phyloP scores from a whole-genome alignment of 2,113 vertebrate genomes.

The Bubalus kerabau region DNA sequence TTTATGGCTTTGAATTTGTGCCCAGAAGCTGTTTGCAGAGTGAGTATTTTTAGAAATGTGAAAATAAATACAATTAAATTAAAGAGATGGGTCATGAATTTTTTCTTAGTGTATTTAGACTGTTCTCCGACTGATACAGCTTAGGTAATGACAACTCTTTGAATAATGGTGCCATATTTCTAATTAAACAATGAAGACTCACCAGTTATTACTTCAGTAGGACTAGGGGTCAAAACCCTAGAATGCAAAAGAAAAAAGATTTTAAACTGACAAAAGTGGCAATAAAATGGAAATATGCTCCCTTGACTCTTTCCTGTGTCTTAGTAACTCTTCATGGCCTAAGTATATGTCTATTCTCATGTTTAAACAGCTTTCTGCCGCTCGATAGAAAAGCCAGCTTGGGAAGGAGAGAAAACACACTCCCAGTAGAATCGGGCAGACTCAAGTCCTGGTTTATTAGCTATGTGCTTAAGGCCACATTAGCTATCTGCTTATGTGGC shows the following conservation, averaged over 20 bases:
- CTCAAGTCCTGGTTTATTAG: not conserved
- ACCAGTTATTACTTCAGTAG: slow-evolving; percentile 39
- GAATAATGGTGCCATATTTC: slow-evolving; percentile 50
- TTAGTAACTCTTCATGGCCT: slow-evolving; percentile 18
- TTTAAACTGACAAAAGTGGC: slow-evolving; percentile 30
- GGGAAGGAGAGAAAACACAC: not conserved
- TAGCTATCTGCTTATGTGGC: not conserved
- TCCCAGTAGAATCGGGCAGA: not conserved
- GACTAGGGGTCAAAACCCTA: slow-evolving; percentile 42
- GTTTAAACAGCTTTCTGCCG: not conserved
- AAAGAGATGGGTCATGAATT: slow-evolving; percentile 38
- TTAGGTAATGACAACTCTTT: slow-evolving; percentile 69
- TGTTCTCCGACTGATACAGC: slow-evolving; percentile 48
- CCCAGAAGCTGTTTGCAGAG: slow-evolving; percentile 61
- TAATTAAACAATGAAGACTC: slow-evolving; percentile 62
- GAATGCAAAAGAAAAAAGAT: slow-evolving; percentile 45
- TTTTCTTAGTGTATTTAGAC: slow-evolving; percentile 4
- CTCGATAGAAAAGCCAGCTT: not conserved
- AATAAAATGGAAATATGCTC: slow-evolving; percentile 32
- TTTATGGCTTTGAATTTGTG: slow-evolving; percentile 56
- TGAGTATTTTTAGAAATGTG: slow-evolving; percentile 65
- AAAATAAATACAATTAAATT: slow-evolving; percentile 72
- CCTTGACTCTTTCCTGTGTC: not conserved
- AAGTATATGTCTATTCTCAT: not conserved
- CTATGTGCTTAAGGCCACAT: not conserved